Evolutionary conservation across 1,140 invertebrate genomes (phyloP).

Genomic region (Diprion similis): DNA sequence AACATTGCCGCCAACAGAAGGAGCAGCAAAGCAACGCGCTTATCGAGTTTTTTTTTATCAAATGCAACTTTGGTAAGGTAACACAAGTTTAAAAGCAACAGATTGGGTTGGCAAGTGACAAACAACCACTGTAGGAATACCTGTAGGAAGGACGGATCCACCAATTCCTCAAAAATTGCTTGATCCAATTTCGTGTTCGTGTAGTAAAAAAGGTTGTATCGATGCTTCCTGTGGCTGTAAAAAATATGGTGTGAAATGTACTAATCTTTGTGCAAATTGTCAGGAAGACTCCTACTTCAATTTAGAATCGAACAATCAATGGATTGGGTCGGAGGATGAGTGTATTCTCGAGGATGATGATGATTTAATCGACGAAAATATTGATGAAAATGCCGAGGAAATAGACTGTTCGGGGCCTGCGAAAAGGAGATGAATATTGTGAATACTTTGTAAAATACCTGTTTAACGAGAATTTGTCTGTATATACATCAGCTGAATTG

Average conservation of each 20-base stretch:
- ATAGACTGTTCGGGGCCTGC: too few species aligned
- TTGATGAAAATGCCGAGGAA: too few species aligned
- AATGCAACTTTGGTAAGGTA: slow-evolving; percentile 30
- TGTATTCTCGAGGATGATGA: slow-evolving; percentile 2
- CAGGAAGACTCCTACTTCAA: slow-evolving; percentile 13
- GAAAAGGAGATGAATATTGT: not conserved
- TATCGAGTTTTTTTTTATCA: slow-evolving; percentile 31
- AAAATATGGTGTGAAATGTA: too few species aligned
- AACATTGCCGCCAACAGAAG: slow-evolving; percentile 28
- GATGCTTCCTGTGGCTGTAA: slow-evolving; percentile 14
- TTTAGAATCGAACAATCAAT: slow-evolving; percentile 9
- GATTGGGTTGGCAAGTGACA: slow-evolving; percentile 24
- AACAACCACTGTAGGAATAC: slow-evolving; percentile 17
- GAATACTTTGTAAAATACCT: too few species aligned
- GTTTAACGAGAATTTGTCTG: too few species aligned
- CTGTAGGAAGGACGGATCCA: slow-evolving; percentile 19
- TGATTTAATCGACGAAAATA: too few species aligned
- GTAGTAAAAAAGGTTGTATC: slow-evolving; percentile 15
- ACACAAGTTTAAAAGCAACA: slow-evolving; percentile 13
- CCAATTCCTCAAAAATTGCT: slow-evolving; percentile 20
- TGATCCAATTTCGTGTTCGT: slow-evolving; percentile 10
- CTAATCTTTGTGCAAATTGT: slow-evolving; percentile 18
- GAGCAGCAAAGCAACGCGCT: slow-evolving; percentile 28
- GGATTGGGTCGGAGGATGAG: slow-evolving; percentile 11
- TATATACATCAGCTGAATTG: too few species aligned